These are phyloP conservation scores for Lepidocyrtoides sp. DNA, from an alignment of 2,888 invertebrate species.

Conservation along the genomic window DNA sequence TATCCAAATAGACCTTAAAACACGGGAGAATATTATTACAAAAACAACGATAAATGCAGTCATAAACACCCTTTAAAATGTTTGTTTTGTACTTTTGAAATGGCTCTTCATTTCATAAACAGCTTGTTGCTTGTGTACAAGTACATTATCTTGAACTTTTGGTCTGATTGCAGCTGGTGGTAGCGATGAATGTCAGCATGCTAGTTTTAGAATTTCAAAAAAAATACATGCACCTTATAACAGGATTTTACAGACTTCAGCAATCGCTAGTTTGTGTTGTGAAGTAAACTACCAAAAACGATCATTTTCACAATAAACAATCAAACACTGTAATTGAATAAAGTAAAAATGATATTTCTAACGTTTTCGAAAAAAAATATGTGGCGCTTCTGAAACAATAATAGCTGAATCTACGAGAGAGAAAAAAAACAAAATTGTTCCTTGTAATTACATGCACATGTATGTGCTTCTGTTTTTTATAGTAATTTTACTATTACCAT, in stretches of 20 bases:
- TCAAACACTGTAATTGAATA: too few species aligned
- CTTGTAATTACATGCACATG: background rate
- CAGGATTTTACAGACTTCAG: too few species aligned
- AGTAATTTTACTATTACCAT: too few species aligned
- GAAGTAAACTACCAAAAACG: background rate
- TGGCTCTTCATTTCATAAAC: background rate
- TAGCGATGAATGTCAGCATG: slow-evolving; percentile 17
- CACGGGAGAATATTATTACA: slow-evolving; percentile 10
- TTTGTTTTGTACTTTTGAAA: slow-evolving; percentile 17
- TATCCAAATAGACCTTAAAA: background rate
- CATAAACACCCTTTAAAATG: slow-evolving; percentile 57
- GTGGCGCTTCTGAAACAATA: background rate
- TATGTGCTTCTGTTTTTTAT: too few species aligned
- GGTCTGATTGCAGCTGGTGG: background rate
- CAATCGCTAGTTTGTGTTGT: too few species aligned
- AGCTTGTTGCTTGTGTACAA: slow-evolving; percentile 15
- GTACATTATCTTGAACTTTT: background rate
- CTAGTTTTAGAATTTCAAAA: background rate
- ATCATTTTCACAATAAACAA: too few species aligned
- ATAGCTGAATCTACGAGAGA: background rate
- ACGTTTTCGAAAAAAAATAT: too few species aligned
- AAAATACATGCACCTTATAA: background rate
- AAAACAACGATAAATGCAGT: slow-evolving; percentile 43
- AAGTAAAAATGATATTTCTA: too few species aligned
- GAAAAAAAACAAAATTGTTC: background rate